Conservation (phyloP, 2,888 invertebrate species). For the Parasteatoda lunata region DNA sequence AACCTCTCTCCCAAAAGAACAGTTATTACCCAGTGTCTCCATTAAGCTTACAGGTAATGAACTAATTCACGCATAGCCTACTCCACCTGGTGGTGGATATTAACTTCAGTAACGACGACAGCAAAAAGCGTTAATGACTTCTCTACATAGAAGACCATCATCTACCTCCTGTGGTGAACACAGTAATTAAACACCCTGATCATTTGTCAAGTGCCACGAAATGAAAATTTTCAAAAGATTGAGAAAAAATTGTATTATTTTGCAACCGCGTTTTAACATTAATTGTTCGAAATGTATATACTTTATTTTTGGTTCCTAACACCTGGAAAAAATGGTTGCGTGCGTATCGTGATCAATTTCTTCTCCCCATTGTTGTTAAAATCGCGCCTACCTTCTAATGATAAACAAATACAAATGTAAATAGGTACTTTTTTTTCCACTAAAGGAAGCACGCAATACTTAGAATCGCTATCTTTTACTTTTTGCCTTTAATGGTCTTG, state of each 20-base stretch:
- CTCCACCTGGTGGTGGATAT: conserved; percentile 17
- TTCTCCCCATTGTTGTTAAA: conserved; percentile 12
- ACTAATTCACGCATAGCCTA: conserved; percentile 24
- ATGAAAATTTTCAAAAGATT: neutral
- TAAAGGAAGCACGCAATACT: neutral
- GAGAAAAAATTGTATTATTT: neutral
- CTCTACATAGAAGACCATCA: neutral
- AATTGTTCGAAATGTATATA: neutral
- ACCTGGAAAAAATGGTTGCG: conserved; percentile 27
- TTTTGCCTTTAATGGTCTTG: no score
- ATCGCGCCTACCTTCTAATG: neutral
- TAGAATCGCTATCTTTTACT: no score
- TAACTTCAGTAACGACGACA: neutral
- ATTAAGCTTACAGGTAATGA: conserved; percentile 21
- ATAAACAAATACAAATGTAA: neutral
- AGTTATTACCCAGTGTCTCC: neutral
- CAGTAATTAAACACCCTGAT: neutral
- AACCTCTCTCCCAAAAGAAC: neutral
- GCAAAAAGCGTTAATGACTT: neutral
- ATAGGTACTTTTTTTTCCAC: neutral
- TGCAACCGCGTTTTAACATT: neutral
- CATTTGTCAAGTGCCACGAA: neutral
- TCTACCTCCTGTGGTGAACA: neutral
- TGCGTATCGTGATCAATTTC: conserved; percentile 37
- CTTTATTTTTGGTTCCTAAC: conserved; percentile 16